Evolutionary conservation across 2,113 vertebrate genomes (phyloP).

Genomic region (Mesembrinibis cayennensis): DNA sequence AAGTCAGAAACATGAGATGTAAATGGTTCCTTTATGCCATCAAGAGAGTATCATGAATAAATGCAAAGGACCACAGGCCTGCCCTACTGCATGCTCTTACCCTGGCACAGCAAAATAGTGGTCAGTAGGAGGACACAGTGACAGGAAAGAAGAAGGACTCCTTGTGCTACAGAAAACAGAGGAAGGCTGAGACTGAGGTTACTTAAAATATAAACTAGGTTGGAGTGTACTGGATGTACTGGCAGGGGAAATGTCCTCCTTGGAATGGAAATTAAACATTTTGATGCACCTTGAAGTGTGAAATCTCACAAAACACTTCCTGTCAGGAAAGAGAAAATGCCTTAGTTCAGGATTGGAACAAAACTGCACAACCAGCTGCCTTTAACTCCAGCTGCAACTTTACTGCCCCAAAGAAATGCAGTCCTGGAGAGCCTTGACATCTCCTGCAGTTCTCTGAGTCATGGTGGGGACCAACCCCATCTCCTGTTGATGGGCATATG

Average conservation of each 20-base stretch:
- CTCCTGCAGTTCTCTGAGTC: background rate
- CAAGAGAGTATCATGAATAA: background rate
- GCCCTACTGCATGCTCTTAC: background rate
- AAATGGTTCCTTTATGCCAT: background rate
- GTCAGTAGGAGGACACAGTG: background rate
- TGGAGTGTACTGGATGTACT: background rate
- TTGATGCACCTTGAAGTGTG: background rate
- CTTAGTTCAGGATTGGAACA: background rate
- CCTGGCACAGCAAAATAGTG: fast-evolving
- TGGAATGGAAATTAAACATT: background rate
- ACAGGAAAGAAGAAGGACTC: background rate
- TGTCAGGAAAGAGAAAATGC: background rate
- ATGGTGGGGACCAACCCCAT: background rate
- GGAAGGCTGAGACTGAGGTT: background rate
- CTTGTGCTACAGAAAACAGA: background rate
- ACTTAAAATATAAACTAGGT: background rate
- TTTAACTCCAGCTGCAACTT: background rate
- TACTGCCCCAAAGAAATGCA: fast-evolving
- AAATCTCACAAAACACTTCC: background rate
- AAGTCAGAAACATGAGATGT: background rate
- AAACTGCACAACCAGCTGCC: background rate
- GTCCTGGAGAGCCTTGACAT: background rate
- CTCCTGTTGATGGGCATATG: background rate
- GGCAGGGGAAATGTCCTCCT: background rate
- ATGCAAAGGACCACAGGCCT: background rate